Evolutionary conservation across 2,113 vertebrate genomes (phyloP), one percentile per base, ranked within the genome.

Genomic region (Carassius auratus): DNA sequence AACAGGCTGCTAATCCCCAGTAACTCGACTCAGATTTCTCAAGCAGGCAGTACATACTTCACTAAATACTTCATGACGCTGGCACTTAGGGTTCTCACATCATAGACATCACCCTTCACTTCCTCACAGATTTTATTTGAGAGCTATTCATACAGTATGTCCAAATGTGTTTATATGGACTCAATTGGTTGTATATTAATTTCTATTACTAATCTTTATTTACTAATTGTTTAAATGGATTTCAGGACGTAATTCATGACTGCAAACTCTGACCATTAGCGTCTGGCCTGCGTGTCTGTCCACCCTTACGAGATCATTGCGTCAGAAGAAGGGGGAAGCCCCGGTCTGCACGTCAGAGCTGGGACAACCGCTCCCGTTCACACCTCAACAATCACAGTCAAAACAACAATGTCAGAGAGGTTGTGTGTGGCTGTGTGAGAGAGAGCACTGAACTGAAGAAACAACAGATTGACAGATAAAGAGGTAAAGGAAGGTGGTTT

Each of bases 261-360:
- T 62, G 13, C 6, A 8, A 36, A 36, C 19, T 45, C 23, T 83
- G 66, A 38, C 23, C 75, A 36, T 55, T 36, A 69, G 42, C 36
- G 15, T 76, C 38, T 76, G 77, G 76, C 19, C n/a, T 68, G 59
- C 36, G 8, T 33, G n/a, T 50, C 10, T 10, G 3, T 57, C 71
- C 73, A 83, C 42, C 42, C 21, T 57, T 42, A 33, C 30, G 7
- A 48, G 68, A 68, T 76, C 17, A 57, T 81, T 89, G 76, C 81
- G 42, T 89, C 88, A 89, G 57, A 84, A 17, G 50, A 52, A 48
- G 62, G 26, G 81, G 84, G 80, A 84, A 87, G 81, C 76, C 84
- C 86, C 64, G 21, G 36, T 50, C n/a, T 45, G 36, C 80, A 64
- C 81, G 76, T 87, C 84, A 86, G 61, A 68, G 33, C 66, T 36